Evolutionary conservation across 2,113 vertebrate genomes (phyloP), one percentile per base, ranked within the genome.

Genomic region (Cyprinodon brontotheroides): DNA sequence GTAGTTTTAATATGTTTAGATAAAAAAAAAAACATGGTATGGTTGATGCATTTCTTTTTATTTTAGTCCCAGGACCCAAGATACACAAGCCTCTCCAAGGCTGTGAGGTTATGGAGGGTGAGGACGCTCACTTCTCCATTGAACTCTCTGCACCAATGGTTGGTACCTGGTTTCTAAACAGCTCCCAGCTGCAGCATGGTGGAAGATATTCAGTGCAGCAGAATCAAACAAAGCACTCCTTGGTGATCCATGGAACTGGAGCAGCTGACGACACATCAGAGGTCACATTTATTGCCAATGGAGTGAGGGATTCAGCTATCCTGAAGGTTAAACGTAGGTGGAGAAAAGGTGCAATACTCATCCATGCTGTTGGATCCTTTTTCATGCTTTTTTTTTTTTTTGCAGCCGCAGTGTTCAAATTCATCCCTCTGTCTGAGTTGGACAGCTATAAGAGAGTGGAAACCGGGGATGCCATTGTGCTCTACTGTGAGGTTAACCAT

Each of bases 81-180:
- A 94, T 98, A 78, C 90, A 89, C 75, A 87, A 61, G 1, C 77
- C 75, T 48, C 93, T 98, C 74, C 90, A 93, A 79, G 92, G 91
- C 0, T 74, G 53, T 0, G 67, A 87, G 50, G 95, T 96, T 1
- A 61, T 15, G 10, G 93, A 93, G 0, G 95, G 95, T 0, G 92
- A 95, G 59, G 95, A 97, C 0, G 96, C 93, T 0, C 57, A 20
- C 50, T 98, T 98, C 86, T 94, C 93, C 77, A 93, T 97, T 8
- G 92, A 95, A 75, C 87, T 99, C 73, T 98, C 97, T 0, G 89
- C 94, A 0, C 8, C 77, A 0, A 94, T 96, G 78, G 84, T 87
- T 0, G 97, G 97, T 4, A 90, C 91, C 66, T 98, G 97, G 97
- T 95, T 96, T 88, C 85, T 98, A 43, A 94, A 96, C 0, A 95